Base-by-base conservation (phyloP, 2,113 vertebrate species). In the Ardeotis arabs region DNA sequence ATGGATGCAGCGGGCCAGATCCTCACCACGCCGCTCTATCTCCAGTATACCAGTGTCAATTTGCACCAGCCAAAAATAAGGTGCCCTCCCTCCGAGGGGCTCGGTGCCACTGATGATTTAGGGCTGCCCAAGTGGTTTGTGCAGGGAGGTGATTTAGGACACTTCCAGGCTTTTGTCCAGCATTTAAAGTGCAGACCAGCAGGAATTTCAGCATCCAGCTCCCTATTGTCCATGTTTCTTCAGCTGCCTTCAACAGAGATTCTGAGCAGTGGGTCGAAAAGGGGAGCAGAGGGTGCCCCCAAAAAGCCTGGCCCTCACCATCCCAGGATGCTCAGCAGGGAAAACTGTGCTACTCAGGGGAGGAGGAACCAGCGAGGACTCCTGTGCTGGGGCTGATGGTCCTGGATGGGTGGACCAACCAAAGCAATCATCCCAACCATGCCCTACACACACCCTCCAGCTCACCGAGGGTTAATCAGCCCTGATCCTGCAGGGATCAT, bases 21-120 rank as follows among this genome's bases (percentile, higher is more conserved):
- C 78, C 73, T 24, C 23, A 31, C 23, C 44, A 8, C 3, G 0
- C 8, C 3, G 2, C 28, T 19, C 55, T 12, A 19, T 1, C 63
- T 22, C 84, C 50, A 14, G 23, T 2, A 1, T 3, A 13, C 27
- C 24, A 5, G 12, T 4, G 10, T 18, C 28, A 19, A 3, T 19
- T 29, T 19, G 17, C 47, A 35, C 33, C 50, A 62, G 74, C 4
- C 83, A 56, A 41, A 81, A 25, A 18, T 2, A 29, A 73, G 24
- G 39, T 39, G 39, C 10, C 39, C 39, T 13, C 17, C 12, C 50
- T 39, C 44, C 0, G 0, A 37, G 56, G 55, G 23, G 64, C 18
- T 53, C 14, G 0, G 80, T 27, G 47, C 22, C 29, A 11, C 11
- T 2, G 56, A 2, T 24, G 60, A 28, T 14, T 5, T 2, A 10